These are phyloP conservation scores for Pteronura brasiliensis DNA, from an alignment of 2,113 vertebrate species.

Conservation along the genomic window DNA sequence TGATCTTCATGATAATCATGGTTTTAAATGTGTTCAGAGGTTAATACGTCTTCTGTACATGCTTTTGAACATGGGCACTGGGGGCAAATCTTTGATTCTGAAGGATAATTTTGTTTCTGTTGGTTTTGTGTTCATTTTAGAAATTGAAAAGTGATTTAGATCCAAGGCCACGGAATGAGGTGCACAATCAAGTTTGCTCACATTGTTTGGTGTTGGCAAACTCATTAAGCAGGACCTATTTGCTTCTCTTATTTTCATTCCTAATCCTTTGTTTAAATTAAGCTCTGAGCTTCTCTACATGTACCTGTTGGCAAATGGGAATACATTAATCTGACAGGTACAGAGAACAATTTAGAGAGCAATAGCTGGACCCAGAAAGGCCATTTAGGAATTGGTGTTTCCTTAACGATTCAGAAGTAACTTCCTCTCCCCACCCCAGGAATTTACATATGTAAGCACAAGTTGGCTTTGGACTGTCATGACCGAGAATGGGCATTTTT, in stretches of 20 bases:
- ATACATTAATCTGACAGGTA: slow-evolving; percentile 33
- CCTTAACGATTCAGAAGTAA: slow-evolving; percentile 59
- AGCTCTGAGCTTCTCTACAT: slow-evolving; percentile 20
- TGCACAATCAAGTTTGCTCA: slow-evolving; percentile 26
- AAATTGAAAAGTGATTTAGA: slow-evolving; percentile 46
- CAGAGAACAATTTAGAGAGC: background rate
- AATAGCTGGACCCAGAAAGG: slow-evolving; percentile 5
- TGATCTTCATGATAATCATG: background rate
- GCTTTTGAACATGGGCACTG: background rate
- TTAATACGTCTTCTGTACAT: background rate
- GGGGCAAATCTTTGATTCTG: slow-evolving; percentile 29
- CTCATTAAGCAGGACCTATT: slow-evolving; percentile 10
- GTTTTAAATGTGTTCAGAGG: background rate
- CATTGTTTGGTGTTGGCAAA: slow-evolving; percentile 36
- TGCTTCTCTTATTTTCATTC: slow-evolving; percentile 42
- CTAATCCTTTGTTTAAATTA: slow-evolving; percentile 54
- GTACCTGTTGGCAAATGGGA: slow-evolving; percentile 24
- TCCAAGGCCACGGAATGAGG: background rate
- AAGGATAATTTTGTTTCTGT: background rate
- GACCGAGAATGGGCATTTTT: background rate
- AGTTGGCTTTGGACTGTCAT: slow-evolving; percentile 24
- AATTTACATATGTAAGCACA: slow-evolving; percentile 58
- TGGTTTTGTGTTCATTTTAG: background rate
- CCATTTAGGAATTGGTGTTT: slow-evolving; percentile 58
- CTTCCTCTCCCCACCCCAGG: slow-evolving; percentile 28